Conservation (phyloP, 2,797 vertebrate genomes). For the Sebastolobus alascanus region DNA sequence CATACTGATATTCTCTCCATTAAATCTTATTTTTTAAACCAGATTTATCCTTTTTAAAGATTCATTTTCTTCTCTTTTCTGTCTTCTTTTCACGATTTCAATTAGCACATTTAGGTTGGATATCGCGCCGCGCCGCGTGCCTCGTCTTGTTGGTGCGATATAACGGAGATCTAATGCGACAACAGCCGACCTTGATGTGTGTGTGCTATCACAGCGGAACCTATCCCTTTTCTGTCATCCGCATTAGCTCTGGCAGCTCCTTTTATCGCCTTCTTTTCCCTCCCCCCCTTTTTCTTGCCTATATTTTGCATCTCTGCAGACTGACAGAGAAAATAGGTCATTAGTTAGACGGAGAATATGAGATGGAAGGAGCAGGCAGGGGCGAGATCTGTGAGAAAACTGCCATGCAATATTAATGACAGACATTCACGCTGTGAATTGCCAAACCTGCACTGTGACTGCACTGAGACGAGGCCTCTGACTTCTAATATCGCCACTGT, state of each 20-base stretch:
- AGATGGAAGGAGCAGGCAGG: constrained; percentile 65
- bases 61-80: constrained; percentile 29
- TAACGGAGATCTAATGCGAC: constrained; percentile 54
- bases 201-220: constrained; percentile 45
- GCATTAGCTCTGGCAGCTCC: constrained; percentile 68
- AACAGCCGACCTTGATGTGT: constrained; percentile 59
- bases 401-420: constrained; percentile 80
- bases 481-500: constrained; percentile 22
- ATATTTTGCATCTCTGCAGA: constrained; percentile 69
- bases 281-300: constrained; percentile 41
- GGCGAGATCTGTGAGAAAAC: constrained; percentile 74
- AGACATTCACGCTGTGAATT: constrained; percentile 64
- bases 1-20: constrained; percentile 67
- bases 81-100: constrained; percentile 34
- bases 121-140: constrained; percentile 6
- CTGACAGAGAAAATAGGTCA: constrained; percentile 84
- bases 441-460: constrained; percentile 63
- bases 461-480: constrained; percentile 34
- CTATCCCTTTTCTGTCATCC: constrained; percentile 66
- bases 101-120: constrained; percentile 40
- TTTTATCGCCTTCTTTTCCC: constrained; percentile 62
- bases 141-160: constrained; percentile 8
- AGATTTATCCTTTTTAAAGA: constrained; percentile 24
- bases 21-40: constrained; percentile 12
- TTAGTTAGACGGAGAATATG: constrained; percentile 78